These are phyloP conservation scores for Dyspetes luteomarginatus DNA, from an alignment of 2,888 invertebrate genomes.

Conservation along the genomic window DNA sequence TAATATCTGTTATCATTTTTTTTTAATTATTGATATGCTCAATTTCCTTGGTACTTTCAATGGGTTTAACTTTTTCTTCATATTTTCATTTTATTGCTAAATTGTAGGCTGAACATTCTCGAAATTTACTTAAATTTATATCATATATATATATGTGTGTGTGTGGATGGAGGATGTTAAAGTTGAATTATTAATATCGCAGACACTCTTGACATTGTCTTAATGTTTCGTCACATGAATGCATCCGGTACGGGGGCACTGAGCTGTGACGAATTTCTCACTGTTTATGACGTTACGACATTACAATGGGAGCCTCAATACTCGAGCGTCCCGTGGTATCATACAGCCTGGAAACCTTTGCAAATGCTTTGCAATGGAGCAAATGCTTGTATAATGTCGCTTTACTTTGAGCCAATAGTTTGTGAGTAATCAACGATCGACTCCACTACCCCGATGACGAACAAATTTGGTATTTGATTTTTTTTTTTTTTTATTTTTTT, in stretches of 20 bases:
- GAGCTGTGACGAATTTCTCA: slow-evolving; percentile 89
- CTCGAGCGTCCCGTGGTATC: slow-evolving; percentile 90
- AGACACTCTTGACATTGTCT: slow-evolving; percentile 89
- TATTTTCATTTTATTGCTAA: neutral
- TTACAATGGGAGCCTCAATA: slow-evolving; percentile 90
- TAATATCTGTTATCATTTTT: too few relatives aligned
- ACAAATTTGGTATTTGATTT: slow-evolving; percentile 3
- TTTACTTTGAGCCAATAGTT: slow-evolving; percentile 89
- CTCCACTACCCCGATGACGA: neutral
- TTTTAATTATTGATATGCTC: too few relatives aligned
- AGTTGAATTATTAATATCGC: slow-evolving; percentile 62
- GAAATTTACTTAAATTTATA: too few relatives aligned
- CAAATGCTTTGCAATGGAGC: slow-evolving; percentile 87
- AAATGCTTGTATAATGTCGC: slow-evolving; percentile 87
- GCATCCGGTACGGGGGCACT: slow-evolving; percentile 87
- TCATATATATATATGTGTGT: neutral
- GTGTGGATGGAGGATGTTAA: neutral
- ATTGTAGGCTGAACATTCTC: neutral
- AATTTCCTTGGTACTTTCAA: too few relatives aligned
- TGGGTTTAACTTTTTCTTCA: too few relatives aligned
- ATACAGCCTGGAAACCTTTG: slow-evolving; percentile 86
- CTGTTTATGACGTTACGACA: slow-evolving; percentile 89
- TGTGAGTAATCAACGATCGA: slow-evolving; percentile 85
- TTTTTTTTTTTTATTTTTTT: slow-evolving; percentile 28
- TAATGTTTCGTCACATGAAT: slow-evolving; percentile 93